Evolutionary conservation across 2,113 vertebrate species (phyloP), one percentile per base, ranked within the genome.

Genomic region (Heteronetta atricapilla): DNA sequence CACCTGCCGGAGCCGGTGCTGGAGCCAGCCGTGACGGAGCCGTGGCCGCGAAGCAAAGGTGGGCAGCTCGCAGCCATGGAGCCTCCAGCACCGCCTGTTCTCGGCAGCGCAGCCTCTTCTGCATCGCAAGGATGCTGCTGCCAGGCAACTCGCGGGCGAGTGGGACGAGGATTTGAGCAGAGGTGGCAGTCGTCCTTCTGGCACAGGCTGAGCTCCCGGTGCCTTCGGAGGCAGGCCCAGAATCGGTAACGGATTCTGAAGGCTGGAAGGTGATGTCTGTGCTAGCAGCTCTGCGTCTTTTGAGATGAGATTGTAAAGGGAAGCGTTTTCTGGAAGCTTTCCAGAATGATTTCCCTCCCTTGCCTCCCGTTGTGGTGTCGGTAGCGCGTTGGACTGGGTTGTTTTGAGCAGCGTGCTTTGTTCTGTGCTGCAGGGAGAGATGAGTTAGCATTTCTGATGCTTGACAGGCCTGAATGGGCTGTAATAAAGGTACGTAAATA

Each of bases 91-190:
- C 85, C 62, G 79, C 80, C 50, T 34, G 50, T 84, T 91, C 84
- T 70, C 82, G 67, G 89, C 68, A 23, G 52, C 12, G 1, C 95
- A 81, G 84, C 68, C 92, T 95, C 82, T 50, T 82, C 85, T 94
- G 94, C 82, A 63, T 91, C 84, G 94, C 94, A 90, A 92, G 91
- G 93, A 92, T 87, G 80, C 0, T 26, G 89, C 94, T 97, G 96
- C 93, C 95, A 92, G 96, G 95, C 94, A 96, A 91, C 94, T 95
- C 6, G 15, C 13, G 13, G 55, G 59, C 91, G 94, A 92, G 89
- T 90, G 93, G 86, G 93, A 94, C 77, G 87, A 80, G 88, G 42
- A 93, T 79, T 53, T 77, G 92, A 82, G 60, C 85, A 73, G 89
- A 73, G 76, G 66, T 93, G 91, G 94, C 94, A 96, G 21, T 96